Base-by-base conservation (phyloP, 2,797 vertebrate genomes). In the Anas capensis region DNA sequence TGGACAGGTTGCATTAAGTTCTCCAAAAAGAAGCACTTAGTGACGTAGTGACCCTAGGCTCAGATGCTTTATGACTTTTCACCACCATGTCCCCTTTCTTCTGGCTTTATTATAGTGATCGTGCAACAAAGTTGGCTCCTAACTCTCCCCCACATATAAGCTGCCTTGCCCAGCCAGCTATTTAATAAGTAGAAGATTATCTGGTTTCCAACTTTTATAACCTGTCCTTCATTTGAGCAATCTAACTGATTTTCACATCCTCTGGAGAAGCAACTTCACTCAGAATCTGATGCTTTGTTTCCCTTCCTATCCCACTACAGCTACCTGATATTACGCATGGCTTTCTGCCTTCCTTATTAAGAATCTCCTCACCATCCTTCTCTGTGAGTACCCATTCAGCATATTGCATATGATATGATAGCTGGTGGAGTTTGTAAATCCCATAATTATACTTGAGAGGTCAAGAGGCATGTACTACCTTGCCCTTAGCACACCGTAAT, bases 361-460 rank as follows among this genome's bases (percentile, higher is more conserved):
- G 57, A 88, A 70, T 3, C 8, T 54, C n/a, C 9, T 65, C 64
- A 38, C 26, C 57, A 48, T 15, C 11, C 38, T 31, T 70, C 57
- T 60, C 27, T 9, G 20, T 2, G 16, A 80, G 42, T 27, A 73
- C 34, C n/a, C 38, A 58, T 40, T 66, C 56, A 83, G 36, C 51
- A 70, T 42, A 62, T 2, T n/a, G 56, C 23, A 10, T 14, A 56
- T 33, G 46, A 10, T 14, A 56, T 33, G 46, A 87, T 29, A 82
- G 58, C 48, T 40, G 19, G 14, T 23, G 38, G 65, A 87, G 19
- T 75, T 56, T 49, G 40, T 46, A 90, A 86, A 81, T 81, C 34
- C 48, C 61, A 33, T 78, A 86, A 86, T 81, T 75, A 64, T 7
- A 83, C 57, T 49, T 86, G 20, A 83, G 79, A 88, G n/a, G 31